These are phyloP conservation scores for Euschistus heros DNA, from an alignment of 1,140 invertebrate genomes.

Conservation along the genomic window DNA sequence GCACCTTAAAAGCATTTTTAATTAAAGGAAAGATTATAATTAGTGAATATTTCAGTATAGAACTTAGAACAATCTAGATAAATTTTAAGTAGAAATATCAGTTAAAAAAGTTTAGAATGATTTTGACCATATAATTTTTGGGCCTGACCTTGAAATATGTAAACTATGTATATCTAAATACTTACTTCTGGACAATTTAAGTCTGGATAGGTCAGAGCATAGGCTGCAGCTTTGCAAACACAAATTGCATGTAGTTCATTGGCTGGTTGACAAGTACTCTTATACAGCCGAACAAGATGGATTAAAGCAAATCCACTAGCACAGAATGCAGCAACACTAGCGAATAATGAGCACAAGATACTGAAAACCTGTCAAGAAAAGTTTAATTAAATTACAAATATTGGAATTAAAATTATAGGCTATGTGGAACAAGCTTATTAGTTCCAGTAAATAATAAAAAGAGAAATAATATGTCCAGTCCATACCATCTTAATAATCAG, in stretches of 20 bases:
- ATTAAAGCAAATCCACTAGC: constrained; percentile 38
- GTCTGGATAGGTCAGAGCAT: constrained; percentile 36
- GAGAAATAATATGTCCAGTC: too few relatives aligned
- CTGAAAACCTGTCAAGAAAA: constrained; percentile 29
- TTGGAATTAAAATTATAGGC: not conserved
- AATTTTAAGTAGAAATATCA: too few relatives aligned
- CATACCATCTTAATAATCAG: too few relatives aligned
- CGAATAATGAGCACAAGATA: constrained; percentile 35
- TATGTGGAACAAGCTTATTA: not conserved
- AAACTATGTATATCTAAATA: not conserved
- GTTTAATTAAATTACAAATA: not conserved
- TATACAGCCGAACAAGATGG: constrained; percentile 38
- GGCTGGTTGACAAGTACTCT: constrained; percentile 37
- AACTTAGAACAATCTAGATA: too few relatives aligned
- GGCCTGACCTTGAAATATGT: too few relatives aligned
- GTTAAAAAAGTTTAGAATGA: too few relatives aligned
- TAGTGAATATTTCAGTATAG: too few relatives aligned
- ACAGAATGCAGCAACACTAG: constrained; percentile 36
- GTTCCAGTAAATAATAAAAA: not conserved
- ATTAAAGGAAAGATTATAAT: too few relatives aligned
- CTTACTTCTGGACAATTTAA: constrained; percentile 40
- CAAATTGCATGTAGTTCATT: constrained; percentile 36
- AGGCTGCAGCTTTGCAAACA: constrained; percentile 30
- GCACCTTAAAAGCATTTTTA: too few relatives aligned
- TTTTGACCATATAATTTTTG: too few relatives aligned